Evolutionary conservation across 2,888 invertebrate species (phyloP), one percentile per base, ranked within the genome.

Genomic region (Rapana venosa): DNA sequence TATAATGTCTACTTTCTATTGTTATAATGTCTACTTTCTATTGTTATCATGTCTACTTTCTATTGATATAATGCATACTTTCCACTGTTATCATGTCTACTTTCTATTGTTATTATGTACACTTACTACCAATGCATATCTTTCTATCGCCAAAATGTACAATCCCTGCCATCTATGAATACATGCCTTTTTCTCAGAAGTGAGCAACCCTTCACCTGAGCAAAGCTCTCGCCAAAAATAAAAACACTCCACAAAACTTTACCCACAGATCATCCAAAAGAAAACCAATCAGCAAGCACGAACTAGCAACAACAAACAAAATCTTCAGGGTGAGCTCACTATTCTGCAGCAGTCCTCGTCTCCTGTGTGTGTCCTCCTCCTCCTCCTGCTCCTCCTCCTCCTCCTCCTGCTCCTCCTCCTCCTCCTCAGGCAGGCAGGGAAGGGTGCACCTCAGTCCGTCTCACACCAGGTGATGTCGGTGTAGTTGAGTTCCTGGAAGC

Each of bases 321-420:
- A 47, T 30, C 74, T 26, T 30, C 74, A 22, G 11, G 22, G 6
- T 77, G 22, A 22, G 26, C 74, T 30, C 30, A 8, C 1, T 77
- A 11, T 77, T 26, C 74, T n/a, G 22, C 13, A 4, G 22, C 30
- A 17, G 13, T 77, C 74, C 74, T 77, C 74, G 22, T 6, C 15
- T 30, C 30, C 74, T 30, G 20, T 79, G 32, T 79, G 32, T 87
- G n/a, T 87, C 74, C 36, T 81, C 83, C 81, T 74, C n/a, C 74
- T 87, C 30, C 61, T 13, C 56, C 26, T 47, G 17, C 35, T 66
- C 84, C 4, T 13, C 58, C 22, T 86, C 85, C 32, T 81, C 47
- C 47, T n/a, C 32, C 56, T 70, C 47, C 56, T 70, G 35, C 56
- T 70, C 77, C 32, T 35, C 35, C 32, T 32, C 35, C 35, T 47